phyloP scores from a whole-genome alignment of 2,888 invertebrate genomes.

The Drosophila parthenogenetica region DNA sequence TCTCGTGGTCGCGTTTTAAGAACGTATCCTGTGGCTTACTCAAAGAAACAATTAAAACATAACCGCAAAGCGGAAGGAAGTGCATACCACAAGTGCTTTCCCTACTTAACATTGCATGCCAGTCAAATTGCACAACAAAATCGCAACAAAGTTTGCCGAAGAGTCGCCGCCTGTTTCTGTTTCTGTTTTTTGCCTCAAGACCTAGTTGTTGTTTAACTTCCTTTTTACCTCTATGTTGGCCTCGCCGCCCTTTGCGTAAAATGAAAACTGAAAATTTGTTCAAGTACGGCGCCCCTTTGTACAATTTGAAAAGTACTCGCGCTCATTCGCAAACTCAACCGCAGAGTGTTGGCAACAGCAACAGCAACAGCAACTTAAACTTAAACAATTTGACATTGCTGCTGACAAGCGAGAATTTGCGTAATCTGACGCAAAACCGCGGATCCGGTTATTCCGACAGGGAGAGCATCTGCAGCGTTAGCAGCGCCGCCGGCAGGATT shows the following conservation, averaged over 20 bases:
- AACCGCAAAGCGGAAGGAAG: conserved; percentile 74
- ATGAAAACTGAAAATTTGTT: conserved; percentile 84
- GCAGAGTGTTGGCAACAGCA: conserved; percentile 51
- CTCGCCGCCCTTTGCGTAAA: conserved; percentile 59
- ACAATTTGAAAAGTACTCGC: conserved; percentile 78
- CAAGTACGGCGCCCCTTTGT: conserved; percentile 79
- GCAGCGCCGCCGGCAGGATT: conserved; percentile 75
- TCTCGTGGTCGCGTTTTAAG: conserved; percentile 22
- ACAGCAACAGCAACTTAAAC: conserved; percentile 12
- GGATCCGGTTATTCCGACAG: conserved; percentile 77
- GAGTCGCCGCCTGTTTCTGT: conserved; percentile 23
- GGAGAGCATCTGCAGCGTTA: conserved; percentile 80
- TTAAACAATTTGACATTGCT: conserved; percentile 47
- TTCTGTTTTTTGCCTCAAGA: conserved; percentile 3
- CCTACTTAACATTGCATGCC: conserved; percentile 59
- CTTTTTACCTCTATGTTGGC: conserved; percentile 40
- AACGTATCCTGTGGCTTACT: conserved; percentile 43
- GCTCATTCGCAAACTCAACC: conserved; percentile 72
- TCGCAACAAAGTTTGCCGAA: conserved; percentile 58
- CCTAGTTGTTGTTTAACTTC: too few species aligned
- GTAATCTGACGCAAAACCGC: conserved; percentile 56
- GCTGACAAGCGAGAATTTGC: conserved; percentile 71
- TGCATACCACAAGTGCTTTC: conserved; percentile 69
- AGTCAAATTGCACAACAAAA: conserved; percentile 42
- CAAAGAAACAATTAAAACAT: conserved; percentile 74